Conservation (phyloP, 2,888 invertebrate genomes). For the Tenthredo notha region DNA sequence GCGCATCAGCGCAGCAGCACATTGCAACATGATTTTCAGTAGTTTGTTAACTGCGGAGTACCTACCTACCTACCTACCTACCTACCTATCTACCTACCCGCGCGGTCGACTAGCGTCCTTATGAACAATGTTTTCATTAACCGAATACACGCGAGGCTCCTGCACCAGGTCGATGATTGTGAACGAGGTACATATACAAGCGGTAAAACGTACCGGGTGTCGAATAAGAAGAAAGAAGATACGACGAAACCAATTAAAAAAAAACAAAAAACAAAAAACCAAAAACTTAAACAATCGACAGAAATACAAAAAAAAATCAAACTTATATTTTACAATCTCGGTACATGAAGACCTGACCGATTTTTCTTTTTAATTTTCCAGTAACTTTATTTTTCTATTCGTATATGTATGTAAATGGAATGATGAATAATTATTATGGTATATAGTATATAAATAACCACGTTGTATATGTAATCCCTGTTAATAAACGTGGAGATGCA, state of each 20-base stretch:
- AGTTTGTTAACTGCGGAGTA: slow-evolving; percentile 21
- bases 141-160: slow-evolving; percentile 69
- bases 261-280: no score
- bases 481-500: slow-evolving; percentile 1
- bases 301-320: neutral
- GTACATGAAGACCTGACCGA: no score
- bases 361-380: no score
- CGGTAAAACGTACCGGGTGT: slow-evolving; percentile 18
- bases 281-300: neutral
- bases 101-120: slow-evolving; percentile 13
- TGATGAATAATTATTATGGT: neutral
- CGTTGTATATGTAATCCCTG: neutral
- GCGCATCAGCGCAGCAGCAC: neutral
- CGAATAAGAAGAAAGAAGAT: neutral
- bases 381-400: no score
- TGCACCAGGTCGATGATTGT: slow-evolving; percentile 3
- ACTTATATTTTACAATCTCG: no score
- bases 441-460: neutral
- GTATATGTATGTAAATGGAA: no score
- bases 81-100: neutral
- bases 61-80: neutral
- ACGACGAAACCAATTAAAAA: neutral
- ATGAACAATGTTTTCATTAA: slow-evolving; percentile 75
- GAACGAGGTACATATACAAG: neutral
- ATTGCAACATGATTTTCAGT: slow-evolving; percentile 11